Base-by-base conservation (phyloP, 2,888 invertebrate genomes). In the Lathronympha strigana region DNA sequence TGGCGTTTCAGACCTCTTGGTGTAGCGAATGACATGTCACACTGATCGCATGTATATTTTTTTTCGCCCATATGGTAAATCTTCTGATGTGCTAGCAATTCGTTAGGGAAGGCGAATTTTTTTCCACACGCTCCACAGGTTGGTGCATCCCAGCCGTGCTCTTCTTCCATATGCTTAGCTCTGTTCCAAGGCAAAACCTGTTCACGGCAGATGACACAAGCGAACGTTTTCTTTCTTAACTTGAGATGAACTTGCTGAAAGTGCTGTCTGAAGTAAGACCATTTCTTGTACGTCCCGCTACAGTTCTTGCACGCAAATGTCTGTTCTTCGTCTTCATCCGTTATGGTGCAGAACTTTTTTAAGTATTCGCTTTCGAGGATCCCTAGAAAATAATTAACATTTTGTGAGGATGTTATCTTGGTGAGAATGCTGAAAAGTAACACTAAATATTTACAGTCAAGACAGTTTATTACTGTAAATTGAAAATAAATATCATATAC, bases 81-180 rank as follows among this genome's bases (percentile, higher is more conserved):
- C 17, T n/a, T 45, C n/a, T 62, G 53, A 31, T 62, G 54, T 13
- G 4, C 25, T 15, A 31, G 15, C 15, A 62, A 19, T 13, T 21
- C 13, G 13, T 57, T 15, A 17, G 45, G 50, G 11, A 21, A 19
- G 1, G 53, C 19, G 43, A 78, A 78, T 11, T 72, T 69, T 60
- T 77, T 77, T 1, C 71, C 71, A 61, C 80, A 80, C n/a, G 62
- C 67, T 5, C 67, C 53, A 60, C 79, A 80, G 17, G 71, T 69
- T 15, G 75, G 72, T 13, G 63, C 45, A 8, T 71, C 69, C 8
- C 67, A 72, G 8, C 71, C 71, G 58, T 78, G 79, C 4, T 11
- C 55, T 9, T 66, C 51, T 9, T 62, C 51, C 64, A 69, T 31
- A 38, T 60, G 60, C 38, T 50, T 38, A 2, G 36, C 23, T 50